Conservation (phyloP, 2,888 invertebrate genomes). For the Pollenia angustigena region DNA sequence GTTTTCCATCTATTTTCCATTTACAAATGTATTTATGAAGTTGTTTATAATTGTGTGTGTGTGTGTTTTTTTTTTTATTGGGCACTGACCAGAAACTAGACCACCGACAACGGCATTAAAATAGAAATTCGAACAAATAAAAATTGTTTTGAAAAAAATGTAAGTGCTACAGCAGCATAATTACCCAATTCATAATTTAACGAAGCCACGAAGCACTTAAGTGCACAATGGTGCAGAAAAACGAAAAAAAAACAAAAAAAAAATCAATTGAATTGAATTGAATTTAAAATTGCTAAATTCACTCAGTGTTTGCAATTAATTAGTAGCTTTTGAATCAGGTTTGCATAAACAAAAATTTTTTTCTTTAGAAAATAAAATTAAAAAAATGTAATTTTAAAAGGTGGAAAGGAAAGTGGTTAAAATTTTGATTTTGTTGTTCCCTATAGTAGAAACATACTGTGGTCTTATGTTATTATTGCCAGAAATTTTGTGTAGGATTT, state of each 20-base stretch:
- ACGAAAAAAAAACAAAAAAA: no score
- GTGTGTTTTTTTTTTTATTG: background rate
- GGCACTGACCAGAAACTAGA: background rate
- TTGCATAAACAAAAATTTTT: no score
- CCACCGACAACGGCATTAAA: background rate
- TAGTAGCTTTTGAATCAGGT: no score
- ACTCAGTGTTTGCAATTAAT: no score
- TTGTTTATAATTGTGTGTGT: conserved; percentile 1
- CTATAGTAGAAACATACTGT: no score
- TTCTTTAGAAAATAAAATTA: no score
- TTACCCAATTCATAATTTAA: conserved; percentile 23
- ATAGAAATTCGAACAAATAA: conserved; percentile 28
- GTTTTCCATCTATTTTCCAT: background rate
- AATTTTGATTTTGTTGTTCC: no score
- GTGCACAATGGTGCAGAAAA: background rate
- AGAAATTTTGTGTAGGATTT: no score
- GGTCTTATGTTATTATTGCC: no score
- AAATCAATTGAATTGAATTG: no score
- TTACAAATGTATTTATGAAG: background rate
- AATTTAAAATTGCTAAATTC: background rate
- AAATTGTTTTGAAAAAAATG: conserved; percentile 29
- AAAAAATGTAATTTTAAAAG: no score
- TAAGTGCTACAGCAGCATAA: background rate
- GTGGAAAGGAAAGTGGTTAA: no score
- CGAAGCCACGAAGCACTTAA: conserved; percentile 14